Percentiles rank a stretch among this genome's conserved stretches.
Conservation (phyloP, 2,797 vertebrate genomes). For the Aphelocoma californica region DNA sequence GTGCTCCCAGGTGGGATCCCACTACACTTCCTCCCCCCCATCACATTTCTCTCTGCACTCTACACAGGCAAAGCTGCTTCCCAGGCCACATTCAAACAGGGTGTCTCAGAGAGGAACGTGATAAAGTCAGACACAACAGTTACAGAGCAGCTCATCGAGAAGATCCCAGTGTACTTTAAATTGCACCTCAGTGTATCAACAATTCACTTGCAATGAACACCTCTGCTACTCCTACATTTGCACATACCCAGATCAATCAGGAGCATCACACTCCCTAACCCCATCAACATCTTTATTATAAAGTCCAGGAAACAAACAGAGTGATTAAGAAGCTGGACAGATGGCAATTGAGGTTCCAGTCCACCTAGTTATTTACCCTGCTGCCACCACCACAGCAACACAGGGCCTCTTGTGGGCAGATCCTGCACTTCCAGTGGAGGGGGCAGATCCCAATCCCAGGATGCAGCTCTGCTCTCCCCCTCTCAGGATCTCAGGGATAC, state of each 20-base stretch:
- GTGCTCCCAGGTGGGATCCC: not conserved
- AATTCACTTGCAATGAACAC: not conserved
- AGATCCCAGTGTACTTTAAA: not conserved
- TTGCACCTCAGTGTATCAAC: not conserved
- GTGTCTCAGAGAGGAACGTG: not conserved
- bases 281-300: not conserved
- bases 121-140: not conserved
- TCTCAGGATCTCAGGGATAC: not conserved
- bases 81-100: not conserved
- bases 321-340: not conserved
- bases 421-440: not conserved
- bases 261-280: not conserved
- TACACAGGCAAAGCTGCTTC: not conserved
- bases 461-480: not conserved
- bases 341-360: not conserved
- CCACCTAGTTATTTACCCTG: not conserved
- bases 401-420: not conserved
- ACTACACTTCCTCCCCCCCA: not conserved
- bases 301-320: not conserved
- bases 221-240: not conserved
- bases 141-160: not conserved
- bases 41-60: not conserved
- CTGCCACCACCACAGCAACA: not conserved
- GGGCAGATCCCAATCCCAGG: not conserved
- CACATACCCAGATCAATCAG: not conserved